A percentile compares a stretch with the other conserved stretches of the same genome.
Evolutionary conservation across 2,797 vertebrate genomes (phyloP).

Genomic region (Synaphobranchus kaupii): DNA sequence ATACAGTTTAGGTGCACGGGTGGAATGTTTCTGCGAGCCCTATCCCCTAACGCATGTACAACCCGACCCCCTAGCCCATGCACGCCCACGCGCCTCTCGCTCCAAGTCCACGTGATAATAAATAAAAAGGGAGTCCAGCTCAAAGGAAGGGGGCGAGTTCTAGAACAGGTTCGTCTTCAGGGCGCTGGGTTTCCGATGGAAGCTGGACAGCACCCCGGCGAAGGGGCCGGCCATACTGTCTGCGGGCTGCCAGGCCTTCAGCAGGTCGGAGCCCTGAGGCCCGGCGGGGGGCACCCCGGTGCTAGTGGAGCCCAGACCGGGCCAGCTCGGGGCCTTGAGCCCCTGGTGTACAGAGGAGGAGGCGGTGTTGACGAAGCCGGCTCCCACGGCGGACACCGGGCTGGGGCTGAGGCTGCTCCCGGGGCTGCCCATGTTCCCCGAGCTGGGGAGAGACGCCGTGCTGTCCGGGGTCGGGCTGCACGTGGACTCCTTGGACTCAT

Average conservation of each 20-base stretch:
- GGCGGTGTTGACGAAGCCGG: constrained; percentile 71
- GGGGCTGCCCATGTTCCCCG: constrained; percentile 82
- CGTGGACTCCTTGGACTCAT: constrained; percentile 93
- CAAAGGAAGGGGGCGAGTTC: constrained; percentile 51
- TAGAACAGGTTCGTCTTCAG: constrained; percentile 95
- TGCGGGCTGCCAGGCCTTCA: constrained; percentile 92
- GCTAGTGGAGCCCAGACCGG: constrained; percentile 78
- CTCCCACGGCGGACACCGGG: constrained; percentile 69
- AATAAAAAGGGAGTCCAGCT: constrained; percentile 50
- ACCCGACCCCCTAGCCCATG: neutral
- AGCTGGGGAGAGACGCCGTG: constrained; percentile 87
- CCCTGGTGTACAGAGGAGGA: constrained; percentile 78
- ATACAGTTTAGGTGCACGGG: constrained; percentile 2
- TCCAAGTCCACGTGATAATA: constrained; percentile 37
- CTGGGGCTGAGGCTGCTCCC: constrained; percentile 86
- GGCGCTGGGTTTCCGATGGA: constrained; percentile 89
- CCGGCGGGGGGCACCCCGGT: constrained; percentile 70
- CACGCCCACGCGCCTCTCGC: constrained; percentile 21
- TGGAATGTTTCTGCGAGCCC: constrained; percentile 14
- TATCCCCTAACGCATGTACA: constrained; percentile 25
- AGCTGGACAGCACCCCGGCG: constrained; percentile 90
- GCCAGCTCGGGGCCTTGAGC: constrained; percentile 85
- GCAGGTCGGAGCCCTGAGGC: constrained; percentile 82
- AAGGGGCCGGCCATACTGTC: constrained; percentile 91
- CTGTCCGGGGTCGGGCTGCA: constrained; percentile 96